Conservation (phyloP, 1,140 invertebrate genomes). For the Caenorhabditis remanei region DNA sequence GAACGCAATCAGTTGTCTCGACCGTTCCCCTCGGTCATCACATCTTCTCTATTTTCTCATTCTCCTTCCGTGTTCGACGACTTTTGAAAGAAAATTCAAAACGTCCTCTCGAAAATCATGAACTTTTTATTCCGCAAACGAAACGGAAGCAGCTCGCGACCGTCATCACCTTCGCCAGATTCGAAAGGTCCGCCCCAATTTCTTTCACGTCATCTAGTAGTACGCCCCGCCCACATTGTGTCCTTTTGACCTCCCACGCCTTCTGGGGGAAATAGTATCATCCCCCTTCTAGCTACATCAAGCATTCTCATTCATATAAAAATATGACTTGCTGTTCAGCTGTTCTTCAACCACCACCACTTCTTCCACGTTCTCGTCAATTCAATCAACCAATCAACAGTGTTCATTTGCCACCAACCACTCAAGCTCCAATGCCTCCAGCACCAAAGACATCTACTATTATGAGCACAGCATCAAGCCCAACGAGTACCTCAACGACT, state of each 20-base stretch:
- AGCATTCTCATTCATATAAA: neutral
- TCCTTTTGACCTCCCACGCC: neutral
- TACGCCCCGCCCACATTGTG: neutral
- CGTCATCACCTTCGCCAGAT: conserved; percentile 44
- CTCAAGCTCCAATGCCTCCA: conserved; percentile 51
- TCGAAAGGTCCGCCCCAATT: conserved; percentile 23
- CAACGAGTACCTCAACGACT: conserved; percentile 4
- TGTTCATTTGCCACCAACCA: neutral
- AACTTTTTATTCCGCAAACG: conserved; percentile 53
- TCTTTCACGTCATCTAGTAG: neutral
- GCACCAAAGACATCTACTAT: conserved; percentile 7
- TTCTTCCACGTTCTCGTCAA: conserved; percentile 18
- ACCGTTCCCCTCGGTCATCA: conserved; percentile 5
- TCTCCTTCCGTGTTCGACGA: conserved; percentile 21
- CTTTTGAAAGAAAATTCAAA: neutral
- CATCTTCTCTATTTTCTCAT: conserved; percentile 10
- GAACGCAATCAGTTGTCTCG: conserved; percentile 31
- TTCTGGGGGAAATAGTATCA: no score
- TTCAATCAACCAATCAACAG: neutral
- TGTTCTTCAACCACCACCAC: conserved; percentile 48
- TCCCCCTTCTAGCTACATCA: neutral
- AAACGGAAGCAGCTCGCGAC: conserved; percentile 34
- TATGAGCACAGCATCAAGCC: neutral
- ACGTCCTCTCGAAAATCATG: neutral
- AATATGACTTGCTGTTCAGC: conserved; percentile 42